Conservation (phyloP, 2,888 invertebrate genomes). For the Ophioninae sp. region DNA sequence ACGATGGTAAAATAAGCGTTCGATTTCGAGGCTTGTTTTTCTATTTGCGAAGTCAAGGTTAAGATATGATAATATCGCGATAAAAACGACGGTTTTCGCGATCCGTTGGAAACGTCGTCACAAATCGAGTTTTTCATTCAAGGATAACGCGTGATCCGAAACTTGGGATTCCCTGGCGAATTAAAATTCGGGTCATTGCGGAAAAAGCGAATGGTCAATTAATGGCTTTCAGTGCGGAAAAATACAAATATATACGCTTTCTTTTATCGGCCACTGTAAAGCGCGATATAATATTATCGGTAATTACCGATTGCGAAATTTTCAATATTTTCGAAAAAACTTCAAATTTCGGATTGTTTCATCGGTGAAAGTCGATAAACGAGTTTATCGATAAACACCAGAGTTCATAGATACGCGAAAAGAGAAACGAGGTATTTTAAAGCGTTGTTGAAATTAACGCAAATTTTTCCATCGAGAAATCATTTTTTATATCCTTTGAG, state of each 20-base stretch:
- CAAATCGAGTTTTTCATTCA: conserved; percentile 13
- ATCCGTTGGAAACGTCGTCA: not conserved
- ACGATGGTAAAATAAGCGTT: conserved; percentile 2
- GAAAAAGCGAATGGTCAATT: conserved; percentile 7
- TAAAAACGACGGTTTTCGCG: not conserved
- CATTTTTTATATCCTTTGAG: not conserved
- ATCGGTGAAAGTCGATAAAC: not conserved
- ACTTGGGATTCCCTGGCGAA: not conserved
- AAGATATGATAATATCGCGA: not conserved
- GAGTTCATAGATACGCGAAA: not conserved
- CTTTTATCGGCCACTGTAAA: not conserved
- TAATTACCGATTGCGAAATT: not conserved
- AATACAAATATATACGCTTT: not conserved
- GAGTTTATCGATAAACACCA: not conserved
- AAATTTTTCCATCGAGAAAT: not conserved
- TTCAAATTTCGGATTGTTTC: not conserved
- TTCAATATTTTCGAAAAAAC: not conserved
- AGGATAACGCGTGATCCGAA: conserved; percentile 40
- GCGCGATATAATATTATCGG: not conserved
- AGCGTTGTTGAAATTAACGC: not conserved
- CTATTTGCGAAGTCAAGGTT: not conserved
- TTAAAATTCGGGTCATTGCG: not conserved
- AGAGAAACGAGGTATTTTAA: not conserved
- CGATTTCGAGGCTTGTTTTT: not conserved
- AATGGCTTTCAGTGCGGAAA: not conserved